These are phyloP conservation scores for Phaethon lepturus DNA, from an alignment of 2,113 vertebrate genomes.

Conservation along the genomic window DNA sequence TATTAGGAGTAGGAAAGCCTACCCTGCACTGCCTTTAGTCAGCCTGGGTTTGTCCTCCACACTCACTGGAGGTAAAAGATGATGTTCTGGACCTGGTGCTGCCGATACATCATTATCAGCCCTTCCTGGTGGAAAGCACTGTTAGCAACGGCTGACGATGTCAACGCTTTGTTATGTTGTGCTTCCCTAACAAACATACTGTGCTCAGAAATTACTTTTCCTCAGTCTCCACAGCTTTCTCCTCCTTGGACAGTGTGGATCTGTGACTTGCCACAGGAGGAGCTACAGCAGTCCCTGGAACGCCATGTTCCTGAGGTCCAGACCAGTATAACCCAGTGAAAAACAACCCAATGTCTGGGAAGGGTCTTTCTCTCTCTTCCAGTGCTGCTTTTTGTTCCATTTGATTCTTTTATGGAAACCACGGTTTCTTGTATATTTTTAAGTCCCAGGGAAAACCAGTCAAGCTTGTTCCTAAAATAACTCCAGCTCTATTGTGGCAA, in stretches of 20 bases:
- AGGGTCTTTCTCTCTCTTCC: neutral
- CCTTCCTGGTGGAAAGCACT: neutral
- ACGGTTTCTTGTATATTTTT: conserved; percentile 10
- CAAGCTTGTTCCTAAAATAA: conserved; percentile 50
- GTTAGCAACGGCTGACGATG: neutral
- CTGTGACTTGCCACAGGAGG: neutral
- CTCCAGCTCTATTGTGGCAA: conserved; percentile 30
- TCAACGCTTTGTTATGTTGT: neutral
- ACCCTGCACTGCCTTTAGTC: neutral
- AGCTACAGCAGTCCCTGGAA: fast-evolving
- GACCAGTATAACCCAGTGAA: neutral
- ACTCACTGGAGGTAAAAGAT: neutral
- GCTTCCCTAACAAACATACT: neutral
- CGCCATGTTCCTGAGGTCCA: neutral
- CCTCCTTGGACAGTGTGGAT: neutral
- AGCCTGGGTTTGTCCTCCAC: neutral
- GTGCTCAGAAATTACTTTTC: neutral
- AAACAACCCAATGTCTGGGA: neutral
- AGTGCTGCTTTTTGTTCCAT: neutral
- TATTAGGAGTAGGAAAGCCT: neutral
- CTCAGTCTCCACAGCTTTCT: neutral
- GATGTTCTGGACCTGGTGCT: neutral
- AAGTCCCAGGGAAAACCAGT: conserved; percentile 5
- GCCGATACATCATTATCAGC: neutral
- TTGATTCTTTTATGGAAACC: conserved; percentile 3